phyloP scores from a whole-genome alignment of 2,797 vertebrate genomes.

The Gorsachius magnificus region DNA sequence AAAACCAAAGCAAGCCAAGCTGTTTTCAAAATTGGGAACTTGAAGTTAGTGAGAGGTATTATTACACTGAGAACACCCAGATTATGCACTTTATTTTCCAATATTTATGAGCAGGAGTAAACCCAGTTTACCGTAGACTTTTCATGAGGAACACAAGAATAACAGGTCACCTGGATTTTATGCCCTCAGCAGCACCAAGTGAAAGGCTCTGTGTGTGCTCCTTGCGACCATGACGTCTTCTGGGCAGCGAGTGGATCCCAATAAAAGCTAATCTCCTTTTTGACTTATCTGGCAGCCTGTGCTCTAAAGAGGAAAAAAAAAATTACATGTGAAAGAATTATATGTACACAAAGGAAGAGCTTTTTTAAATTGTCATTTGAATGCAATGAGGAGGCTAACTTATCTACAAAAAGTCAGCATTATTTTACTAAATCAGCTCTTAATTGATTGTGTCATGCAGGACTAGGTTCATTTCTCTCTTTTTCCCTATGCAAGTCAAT shows the following conservation, averaged over 20 bases:
- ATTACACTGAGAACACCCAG: background rate
- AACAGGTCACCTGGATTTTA: background rate
- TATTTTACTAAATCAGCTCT: slow-evolving; percentile 20
- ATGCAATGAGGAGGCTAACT: background rate
- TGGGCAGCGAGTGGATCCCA: background rate
- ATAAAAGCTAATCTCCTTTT: background rate
- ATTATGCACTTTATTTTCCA: background rate
- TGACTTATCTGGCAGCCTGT: background rate
- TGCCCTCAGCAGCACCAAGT: background rate
- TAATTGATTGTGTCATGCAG: background rate
- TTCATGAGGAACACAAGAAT: fast-evolving
- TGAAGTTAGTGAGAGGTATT: background rate
- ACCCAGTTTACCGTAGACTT: background rate
- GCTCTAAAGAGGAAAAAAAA: background rate
- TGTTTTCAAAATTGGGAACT: background rate
- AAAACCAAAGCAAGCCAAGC: background rate
- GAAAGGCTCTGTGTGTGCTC: background rate
- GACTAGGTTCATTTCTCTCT: background rate
- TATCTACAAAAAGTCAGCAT: background rate
- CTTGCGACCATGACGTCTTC: background rate
- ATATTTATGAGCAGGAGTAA: background rate
- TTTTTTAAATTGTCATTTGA: background rate
- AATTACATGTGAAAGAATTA: background rate
- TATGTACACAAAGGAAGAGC: background rate
- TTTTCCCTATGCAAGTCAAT: slow-evolving; percentile 9